These are phyloP conservation scores for Microtus pennsylvanicus DNA, from an alignment of 2,113 vertebrate species.

Conservation along the genomic window DNA sequence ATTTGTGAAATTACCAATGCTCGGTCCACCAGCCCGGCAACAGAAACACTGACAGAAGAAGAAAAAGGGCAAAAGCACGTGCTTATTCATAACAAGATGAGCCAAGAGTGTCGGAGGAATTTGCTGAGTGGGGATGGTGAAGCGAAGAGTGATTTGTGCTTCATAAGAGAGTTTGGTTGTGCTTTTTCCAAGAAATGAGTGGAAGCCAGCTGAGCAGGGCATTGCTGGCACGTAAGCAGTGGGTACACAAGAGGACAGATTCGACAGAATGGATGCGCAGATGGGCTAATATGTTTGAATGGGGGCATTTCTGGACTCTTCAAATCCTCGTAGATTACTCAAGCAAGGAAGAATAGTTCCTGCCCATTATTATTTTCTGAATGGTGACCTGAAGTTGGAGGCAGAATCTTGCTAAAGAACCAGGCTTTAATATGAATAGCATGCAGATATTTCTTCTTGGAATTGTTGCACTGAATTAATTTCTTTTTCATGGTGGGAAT, in stretches of 20 bases:
- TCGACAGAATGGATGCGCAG: conserved; percentile 25
- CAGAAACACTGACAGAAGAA: background rate
- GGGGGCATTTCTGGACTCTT: conserved; percentile 29
- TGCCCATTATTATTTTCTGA: conserved; percentile 45
- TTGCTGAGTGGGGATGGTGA: conserved; percentile 58
- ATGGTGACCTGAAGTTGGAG: conserved; percentile 47
- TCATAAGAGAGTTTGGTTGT: conserved; percentile 5
- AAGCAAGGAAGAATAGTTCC: background rate
- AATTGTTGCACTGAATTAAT: conserved; percentile 66
- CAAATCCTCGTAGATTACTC: background rate
- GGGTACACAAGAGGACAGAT: background rate
- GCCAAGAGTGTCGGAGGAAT: conserved; percentile 56
- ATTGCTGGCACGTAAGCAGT: background rate
- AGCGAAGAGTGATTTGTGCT: conserved; percentile 61
- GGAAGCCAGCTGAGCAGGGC: background rate
- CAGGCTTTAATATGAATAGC: conserved; percentile 64
- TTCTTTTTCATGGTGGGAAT: conserved; percentile 60
- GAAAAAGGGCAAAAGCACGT: conserved; percentile 31
- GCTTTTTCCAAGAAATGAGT: conserved; percentile 57
- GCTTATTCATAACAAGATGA: conserved; percentile 38
- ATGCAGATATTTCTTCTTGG: conserved; percentile 43
- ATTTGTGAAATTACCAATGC: background rate
- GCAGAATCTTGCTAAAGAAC: conserved; percentile 37
- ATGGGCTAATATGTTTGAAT: background rate
- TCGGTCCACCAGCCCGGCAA: background rate